Conservation (phyloP, 2,113 vertebrate genomes). For the Anguilla rostrata region DNA sequence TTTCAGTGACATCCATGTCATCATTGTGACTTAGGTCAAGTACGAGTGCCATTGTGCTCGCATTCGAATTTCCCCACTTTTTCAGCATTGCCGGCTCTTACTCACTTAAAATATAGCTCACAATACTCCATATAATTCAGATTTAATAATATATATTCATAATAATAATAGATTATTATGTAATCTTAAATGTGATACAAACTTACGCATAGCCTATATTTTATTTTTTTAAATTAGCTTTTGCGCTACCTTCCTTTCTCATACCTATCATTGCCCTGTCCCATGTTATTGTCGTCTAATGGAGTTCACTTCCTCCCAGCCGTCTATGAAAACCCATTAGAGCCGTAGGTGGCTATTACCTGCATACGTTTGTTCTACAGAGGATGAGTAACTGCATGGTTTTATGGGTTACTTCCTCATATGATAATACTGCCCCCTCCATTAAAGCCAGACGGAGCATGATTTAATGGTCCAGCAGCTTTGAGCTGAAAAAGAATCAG, state of each 20-base stretch:
- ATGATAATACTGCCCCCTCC: neutral
- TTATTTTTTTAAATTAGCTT: neutral
- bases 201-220: neutral
- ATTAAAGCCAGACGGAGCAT: neutral
- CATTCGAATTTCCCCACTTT: no score
- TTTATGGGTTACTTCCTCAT: neutral
- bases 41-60: no score
- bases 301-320: neutral
- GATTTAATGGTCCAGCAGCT: neutral
- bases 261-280: neutral
- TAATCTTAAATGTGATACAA: no score
- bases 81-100: no score
- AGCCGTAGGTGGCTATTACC: neutral
- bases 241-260: neutral
- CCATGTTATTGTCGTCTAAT: neutral
- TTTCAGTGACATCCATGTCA: no score
- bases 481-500: neutral
- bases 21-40: no score
- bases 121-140: no score
- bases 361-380: neutral
- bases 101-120: no score
- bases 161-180: no score
- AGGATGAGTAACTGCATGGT: neutral
- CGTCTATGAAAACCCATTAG: neutral
- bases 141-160: no score